Conservation (phyloP, 2,113 vertebrate species). For the Dipodomys stephensi region DNA sequence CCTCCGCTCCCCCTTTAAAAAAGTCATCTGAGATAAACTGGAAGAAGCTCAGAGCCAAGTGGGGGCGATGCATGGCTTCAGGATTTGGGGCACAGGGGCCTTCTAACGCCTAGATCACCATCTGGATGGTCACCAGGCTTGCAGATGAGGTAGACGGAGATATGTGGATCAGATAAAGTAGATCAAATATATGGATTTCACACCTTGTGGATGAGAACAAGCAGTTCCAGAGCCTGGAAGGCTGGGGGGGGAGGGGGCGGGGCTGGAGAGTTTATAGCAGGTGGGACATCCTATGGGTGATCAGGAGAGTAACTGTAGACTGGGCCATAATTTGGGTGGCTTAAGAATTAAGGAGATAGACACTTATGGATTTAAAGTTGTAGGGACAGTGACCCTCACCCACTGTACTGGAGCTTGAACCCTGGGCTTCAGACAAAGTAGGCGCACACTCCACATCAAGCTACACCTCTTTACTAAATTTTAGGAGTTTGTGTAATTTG, state of each 20-base stretch:
- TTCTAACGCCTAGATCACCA: neutral
- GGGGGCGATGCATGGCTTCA: no score
- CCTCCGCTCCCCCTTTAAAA: no score
- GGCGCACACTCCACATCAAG: neutral
- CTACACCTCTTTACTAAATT: neutral
- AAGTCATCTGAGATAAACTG: neutral
- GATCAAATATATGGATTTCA: neutral
- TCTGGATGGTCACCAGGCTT: neutral
- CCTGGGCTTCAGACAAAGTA: no score
- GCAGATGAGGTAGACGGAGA: neutral
- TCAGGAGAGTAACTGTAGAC: no score
- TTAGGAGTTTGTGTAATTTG: neutral
- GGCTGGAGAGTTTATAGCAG: neutral
- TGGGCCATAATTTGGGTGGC: neutral
- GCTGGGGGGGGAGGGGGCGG: neutral
- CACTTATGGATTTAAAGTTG: neutral
- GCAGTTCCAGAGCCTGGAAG: no score
- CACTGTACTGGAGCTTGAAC: neutral
- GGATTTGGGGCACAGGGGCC: accelerated
- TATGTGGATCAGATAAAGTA: no score
- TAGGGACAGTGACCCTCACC: no score
- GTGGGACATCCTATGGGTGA: neutral
- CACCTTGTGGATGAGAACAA: neutral
- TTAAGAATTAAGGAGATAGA: neutral
- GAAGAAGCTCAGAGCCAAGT: neutral